phyloP scores from a whole-genome alignment of 1,140 invertebrate species.

The Adoxophyes honmai region DNA sequence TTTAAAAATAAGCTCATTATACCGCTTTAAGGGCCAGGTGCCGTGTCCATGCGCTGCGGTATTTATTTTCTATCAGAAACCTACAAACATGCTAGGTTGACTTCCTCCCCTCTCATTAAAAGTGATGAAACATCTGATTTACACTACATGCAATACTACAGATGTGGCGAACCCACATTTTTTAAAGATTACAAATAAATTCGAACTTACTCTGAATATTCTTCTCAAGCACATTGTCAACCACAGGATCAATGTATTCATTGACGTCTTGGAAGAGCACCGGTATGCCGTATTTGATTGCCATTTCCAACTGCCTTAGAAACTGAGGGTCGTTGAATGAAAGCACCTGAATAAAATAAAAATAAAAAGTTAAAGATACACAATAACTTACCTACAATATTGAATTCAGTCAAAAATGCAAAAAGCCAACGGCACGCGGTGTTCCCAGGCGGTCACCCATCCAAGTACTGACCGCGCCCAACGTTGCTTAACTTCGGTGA shows the following conservation, averaged over 20 bases:
- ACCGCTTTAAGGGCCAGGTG: no score
- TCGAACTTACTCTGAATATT: slow-evolving; percentile 84
- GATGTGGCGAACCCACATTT: no score
- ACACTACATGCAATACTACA: no score
- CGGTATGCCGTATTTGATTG: slow-evolving; percentile 91
- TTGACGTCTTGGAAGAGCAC: slow-evolving; percentile 93
- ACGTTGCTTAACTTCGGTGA: slow-evolving; percentile 13
- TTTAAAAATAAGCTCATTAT: no score
- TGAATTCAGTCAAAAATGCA: neutral
- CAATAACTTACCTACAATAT: no score
- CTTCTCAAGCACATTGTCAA: slow-evolving; percentile 92
- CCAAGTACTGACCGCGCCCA: slow-evolving; percentile 14
- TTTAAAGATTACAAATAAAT: no score
- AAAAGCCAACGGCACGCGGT: slow-evolving; percentile 10
- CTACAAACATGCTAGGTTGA: no score
- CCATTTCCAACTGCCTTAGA: slow-evolving; percentile 90
- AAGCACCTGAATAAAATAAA: slow-evolving; percentile 73
- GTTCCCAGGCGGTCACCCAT: slow-evolving; percentile 15
- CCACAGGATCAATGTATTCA: slow-evolving; percentile 93
- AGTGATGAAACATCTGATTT: no score
- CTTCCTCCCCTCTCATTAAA: no score
- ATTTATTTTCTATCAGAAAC: no score
- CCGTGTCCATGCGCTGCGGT: no score
- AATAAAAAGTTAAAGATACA: no score
- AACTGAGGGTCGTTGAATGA: slow-evolving; percentile 92